Percentiles rank a stretch among this genome's conserved stretches.
These are phyloP conservation scores for Botia almorhae DNA, from an alignment of 2,797 vertebrate species.

Conservation along the genomic window DNA sequence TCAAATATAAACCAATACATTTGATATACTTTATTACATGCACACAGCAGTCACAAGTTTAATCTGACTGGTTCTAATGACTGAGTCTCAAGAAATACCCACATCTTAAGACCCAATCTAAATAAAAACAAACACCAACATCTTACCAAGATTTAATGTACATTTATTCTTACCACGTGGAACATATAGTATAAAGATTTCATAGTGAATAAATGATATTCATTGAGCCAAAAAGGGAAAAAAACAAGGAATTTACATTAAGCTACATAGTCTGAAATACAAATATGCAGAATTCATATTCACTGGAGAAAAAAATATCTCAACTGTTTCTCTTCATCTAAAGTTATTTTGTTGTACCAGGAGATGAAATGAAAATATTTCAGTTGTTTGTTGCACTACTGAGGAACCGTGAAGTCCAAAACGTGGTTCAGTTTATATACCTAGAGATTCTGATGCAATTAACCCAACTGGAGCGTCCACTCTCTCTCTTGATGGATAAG, in stretches of 20 bases:
- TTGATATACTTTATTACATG: too few relatives aligned
- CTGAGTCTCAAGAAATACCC: conserved; percentile 23
- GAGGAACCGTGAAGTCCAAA: conserved; percentile 75
- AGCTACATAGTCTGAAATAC: conserved; percentile 99
- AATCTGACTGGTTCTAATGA: background rate
- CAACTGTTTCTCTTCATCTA: conserved; percentile 97
- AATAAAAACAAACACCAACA: conserved; percentile 91
- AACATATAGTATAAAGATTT: conserved; percentile 99
- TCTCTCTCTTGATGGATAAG: conserved; percentile 76
- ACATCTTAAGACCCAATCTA: background rate
- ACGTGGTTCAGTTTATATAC: conserved; percentile 71
- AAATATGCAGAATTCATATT: conserved; percentile 99
- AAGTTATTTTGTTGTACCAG: conserved; percentile 82
- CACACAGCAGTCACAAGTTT: too few relatives aligned
- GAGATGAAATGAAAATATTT: conserved; percentile 76
- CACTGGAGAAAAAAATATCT: conserved; percentile 94
- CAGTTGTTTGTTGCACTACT: conserved; percentile 75
- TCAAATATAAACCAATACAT: too few relatives aligned
- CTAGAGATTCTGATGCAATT: conserved; percentile 72
- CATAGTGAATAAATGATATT: conserved; percentile 99
- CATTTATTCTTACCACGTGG: conserved; percentile 99
- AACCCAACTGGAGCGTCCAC: conserved; percentile 83
- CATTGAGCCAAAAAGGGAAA: conserved; percentile 99
- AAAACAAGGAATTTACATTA: conserved; percentile 99
- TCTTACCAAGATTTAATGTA: conserved; percentile 99